Evolutionary conservation across 2,797 vertebrate species (phyloP).

Genomic region (Adrianichthys oophorus): DNA sequence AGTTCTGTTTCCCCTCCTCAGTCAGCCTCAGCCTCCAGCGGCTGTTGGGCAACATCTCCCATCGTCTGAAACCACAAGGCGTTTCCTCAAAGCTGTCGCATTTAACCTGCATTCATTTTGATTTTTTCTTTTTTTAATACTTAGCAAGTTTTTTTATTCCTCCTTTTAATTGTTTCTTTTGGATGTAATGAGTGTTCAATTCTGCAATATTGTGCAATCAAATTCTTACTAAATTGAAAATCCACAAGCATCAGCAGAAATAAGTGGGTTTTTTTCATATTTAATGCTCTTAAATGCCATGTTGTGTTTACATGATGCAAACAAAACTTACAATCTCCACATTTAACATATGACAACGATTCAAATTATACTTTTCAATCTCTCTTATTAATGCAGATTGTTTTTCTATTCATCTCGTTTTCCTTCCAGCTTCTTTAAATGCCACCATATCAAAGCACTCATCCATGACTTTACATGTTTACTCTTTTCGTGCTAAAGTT

Average conservation of each 20-base stretch:
- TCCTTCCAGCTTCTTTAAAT: not conserved
- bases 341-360: not conserved
- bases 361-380: not conserved
- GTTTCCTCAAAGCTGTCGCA: too few species aligned
- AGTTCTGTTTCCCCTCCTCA: constrained; percentile 41
- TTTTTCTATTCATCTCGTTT: not conserved
- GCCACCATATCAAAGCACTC: not conserved
- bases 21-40: constrained; percentile 44
- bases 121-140: too few species aligned
- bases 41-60: constrained; percentile 32
- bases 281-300: not conserved
- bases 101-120: too few species aligned
- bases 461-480: not conserved
- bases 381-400: constrained; percentile 1
- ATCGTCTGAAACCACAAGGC: constrained; percentile 24
- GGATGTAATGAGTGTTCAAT: too few species aligned
- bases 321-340: not conserved
- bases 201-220: too few species aligned
- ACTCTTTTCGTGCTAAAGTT: constrained; percentile 11
- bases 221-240: too few species aligned
- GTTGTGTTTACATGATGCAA: not conserved
- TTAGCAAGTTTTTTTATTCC: too few species aligned
- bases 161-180: too few species aligned
- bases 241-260: too few species aligned
- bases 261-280: not conserved